Conservation (phyloP, 2,888 invertebrate species). For the Liopterus haemorrhoidalis region DNA sequence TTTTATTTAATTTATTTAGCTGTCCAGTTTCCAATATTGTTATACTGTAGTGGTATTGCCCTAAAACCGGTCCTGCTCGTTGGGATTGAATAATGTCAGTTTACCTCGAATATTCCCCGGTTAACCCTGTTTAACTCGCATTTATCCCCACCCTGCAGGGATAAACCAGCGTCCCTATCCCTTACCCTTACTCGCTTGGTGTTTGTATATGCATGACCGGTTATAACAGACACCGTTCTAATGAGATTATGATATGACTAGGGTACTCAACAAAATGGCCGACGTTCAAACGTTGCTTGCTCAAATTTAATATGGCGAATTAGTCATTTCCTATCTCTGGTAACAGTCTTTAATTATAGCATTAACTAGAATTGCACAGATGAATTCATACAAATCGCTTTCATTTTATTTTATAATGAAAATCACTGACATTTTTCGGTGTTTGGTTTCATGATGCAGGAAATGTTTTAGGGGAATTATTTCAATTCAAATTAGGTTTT, state of each 20-base stretch:
- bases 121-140: conserved; percentile 17
- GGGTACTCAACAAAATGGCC: conserved; percentile 46
- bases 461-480: too few relatives aligned
- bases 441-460: too few relatives aligned
- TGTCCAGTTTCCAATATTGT: neutral
- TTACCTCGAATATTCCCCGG: conserved; percentile 5
- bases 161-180: conserved; percentile 1
- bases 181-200: conserved; percentile 5
- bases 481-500: too few relatives aligned
- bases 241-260: conserved; percentile 47
- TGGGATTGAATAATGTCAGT: conserved; percentile 9
- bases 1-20: too few relatives aligned
- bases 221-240: conserved; percentile 46
- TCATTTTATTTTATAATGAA: too few relatives aligned
- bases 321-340: too few relatives aligned
- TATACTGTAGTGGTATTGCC: neutral
- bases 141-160: conserved; percentile 7
- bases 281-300: too few relatives aligned
- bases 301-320: too few relatives aligned
- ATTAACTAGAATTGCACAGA: too few relatives aligned
- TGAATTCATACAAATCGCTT: too few relatives aligned
- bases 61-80: neutral
- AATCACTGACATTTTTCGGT: too few relatives aligned
- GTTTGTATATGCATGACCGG: conserved; percentile 42
- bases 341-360: too few relatives aligned